Percentiles rank a stretch among this genome's conserved stretches.
These are phyloP conservation scores for Falco biarmicus DNA, from an alignment of 2,797 vertebrate genomes.

Conservation along the genomic window DNA sequence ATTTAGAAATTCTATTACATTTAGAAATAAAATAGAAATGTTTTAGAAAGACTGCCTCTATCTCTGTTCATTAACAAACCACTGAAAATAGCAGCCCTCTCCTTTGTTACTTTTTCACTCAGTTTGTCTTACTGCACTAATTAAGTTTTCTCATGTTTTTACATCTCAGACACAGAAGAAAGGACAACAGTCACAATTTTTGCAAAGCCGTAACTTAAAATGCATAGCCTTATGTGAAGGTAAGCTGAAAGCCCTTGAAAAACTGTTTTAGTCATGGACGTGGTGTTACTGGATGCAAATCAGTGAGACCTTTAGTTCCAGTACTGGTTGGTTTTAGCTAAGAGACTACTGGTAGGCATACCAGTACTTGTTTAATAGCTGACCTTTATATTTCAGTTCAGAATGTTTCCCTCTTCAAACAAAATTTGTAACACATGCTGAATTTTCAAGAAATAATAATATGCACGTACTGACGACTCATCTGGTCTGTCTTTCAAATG, in stretches of 20 bases:
- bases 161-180: slow-evolving; percentile 86
- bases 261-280: neutral
- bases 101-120: neutral
- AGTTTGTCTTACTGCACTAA: neutral
- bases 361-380: neutral
- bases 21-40: neutral
- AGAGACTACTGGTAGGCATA: neutral
- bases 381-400: neutral
- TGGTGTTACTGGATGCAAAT: neutral
- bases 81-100: neutral
- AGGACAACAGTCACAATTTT: slow-evolving; percentile 89
- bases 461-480: neutral
- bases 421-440: too few species aligned
- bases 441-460: too few species aligned
- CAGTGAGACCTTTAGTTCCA: neutral
- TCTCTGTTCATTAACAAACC: neutral
- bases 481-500: neutral
- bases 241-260: slow-evolving; percentile 63
- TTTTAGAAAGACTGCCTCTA: neutral
- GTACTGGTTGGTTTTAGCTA: neutral
- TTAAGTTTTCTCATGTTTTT: slow-evolving; percentile 55
- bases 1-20: neutral
- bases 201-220: slow-evolving; percentile 92
- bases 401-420: too few species aligned
- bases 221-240: slow-evolving; percentile 96